These are phyloP conservation scores for Fistularia commersonii DNA, from an alignment of 2,797 vertebrate genomes.

Conservation along the genomic window DNA sequence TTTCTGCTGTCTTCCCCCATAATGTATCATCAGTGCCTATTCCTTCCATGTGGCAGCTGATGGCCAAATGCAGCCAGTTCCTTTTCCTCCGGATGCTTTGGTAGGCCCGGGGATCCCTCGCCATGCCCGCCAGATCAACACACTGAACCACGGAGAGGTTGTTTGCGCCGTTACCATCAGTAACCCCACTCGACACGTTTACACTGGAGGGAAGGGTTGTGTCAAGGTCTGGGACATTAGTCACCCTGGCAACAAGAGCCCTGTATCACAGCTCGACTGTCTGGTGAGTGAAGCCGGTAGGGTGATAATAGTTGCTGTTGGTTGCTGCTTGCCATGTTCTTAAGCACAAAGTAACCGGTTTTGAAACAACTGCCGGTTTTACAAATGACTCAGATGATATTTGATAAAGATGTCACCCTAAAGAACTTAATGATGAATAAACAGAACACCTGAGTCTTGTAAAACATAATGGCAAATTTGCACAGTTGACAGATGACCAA, in stretches of 20 bases:
- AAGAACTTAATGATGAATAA: too few relatives aligned
- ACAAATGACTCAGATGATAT: too few relatives aligned
- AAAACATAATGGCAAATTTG: too few relatives aligned
- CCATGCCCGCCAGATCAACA: conserved; percentile 84
- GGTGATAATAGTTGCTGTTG: too few relatives aligned
- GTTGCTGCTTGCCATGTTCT: too few relatives aligned
- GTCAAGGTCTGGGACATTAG: conserved; percentile 99
- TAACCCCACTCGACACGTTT: conserved; percentile 94
- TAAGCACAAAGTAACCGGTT: too few relatives aligned
- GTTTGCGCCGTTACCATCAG: conserved; percentile 96
- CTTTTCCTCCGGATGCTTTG: conserved; percentile 81
- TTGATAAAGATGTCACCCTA: too few relatives aligned
- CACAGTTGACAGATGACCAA: too few relatives aligned
- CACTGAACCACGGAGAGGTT: conserved; percentile 82
- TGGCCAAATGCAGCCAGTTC: conserved; percentile 84
- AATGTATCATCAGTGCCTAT: conserved; percentile 74
- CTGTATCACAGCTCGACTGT: conserved; percentile 95
- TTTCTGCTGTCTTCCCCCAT: not conserved
- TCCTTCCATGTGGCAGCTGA: conserved; percentile 83
- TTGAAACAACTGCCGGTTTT: too few relatives aligned
- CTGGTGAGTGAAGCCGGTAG: conserved; percentile 90
- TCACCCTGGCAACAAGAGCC: conserved; percentile 96
- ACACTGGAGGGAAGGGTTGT: conserved; percentile 94
- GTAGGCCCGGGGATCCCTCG: conserved; percentile 83
- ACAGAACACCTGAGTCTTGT: too few relatives aligned